Conservation (phyloP, 2,797 vertebrate species). For the Eurystomus glaucurus region DNA sequence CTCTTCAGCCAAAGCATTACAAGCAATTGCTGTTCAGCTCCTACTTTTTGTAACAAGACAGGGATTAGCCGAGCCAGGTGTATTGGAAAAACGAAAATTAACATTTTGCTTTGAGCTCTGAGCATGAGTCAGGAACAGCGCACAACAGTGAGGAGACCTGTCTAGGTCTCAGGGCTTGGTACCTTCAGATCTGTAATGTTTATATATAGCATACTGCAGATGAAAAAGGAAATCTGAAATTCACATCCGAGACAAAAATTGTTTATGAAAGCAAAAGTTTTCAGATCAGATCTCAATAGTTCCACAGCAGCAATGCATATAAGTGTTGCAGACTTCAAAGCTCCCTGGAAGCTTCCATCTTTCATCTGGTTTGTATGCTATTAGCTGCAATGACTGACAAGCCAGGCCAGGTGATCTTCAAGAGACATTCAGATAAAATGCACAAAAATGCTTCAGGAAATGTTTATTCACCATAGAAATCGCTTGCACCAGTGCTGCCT, state of each 20-base stretch:
- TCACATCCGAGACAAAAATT: slow-evolving; percentile 9
- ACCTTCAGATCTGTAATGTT: background rate
- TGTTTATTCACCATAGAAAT: background rate
- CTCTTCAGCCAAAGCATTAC: background rate
- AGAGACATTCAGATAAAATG: background rate
- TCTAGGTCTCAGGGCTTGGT: background rate
- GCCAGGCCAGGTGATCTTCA: background rate
- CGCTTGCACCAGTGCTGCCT: background rate
- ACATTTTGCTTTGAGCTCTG: background rate
- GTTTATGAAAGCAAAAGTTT: slow-evolving; percentile 44
- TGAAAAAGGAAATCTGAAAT: slow-evolving; percentile 30
- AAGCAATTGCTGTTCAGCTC: background rate
- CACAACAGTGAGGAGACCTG: background rate
- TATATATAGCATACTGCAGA: slow-evolving; percentile 16
- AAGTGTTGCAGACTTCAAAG: slow-evolving; percentile 19
- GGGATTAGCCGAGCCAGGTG: background rate
- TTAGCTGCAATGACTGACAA: background rate
- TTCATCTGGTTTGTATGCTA: background rate
- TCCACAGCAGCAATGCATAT: background rate
- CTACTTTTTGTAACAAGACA: background rate
- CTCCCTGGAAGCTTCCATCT: background rate
- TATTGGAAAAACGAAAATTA: background rate
- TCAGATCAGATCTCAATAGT: background rate
- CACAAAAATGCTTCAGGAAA: background rate
- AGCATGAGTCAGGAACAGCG: rapidly evolving